Base-by-base conservation (phyloP, 2,888 invertebrate genomes). In the Anaspis maculata region DNA sequence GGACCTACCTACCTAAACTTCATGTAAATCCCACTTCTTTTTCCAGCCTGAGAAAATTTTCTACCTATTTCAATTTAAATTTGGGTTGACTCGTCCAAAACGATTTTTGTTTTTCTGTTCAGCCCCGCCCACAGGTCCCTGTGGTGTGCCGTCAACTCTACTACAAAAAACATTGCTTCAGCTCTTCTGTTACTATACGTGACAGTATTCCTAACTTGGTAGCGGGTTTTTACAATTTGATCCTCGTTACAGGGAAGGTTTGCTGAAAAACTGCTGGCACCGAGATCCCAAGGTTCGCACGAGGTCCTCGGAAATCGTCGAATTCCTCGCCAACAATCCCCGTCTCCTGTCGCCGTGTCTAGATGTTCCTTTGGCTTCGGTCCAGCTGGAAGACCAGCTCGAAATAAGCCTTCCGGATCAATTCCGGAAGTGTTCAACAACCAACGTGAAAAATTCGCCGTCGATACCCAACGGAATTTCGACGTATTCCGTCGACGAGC, bases 211-310 rank as follows among this genome's bases (percentile, higher is more conserved):
- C n/a, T n/a, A n/a, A n/a, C n/a, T n/a, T n/a, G n/a, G n/a, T n/a
- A n/a, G n/a, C n/a, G n/a, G n/a, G n/a, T n/a, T n/a, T n/a, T n/a
- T n/a, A n/a, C n/a, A n/a, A n/a, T n/a, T n/a, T n/a, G n/a, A n/a
- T n/a, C n/a, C n/a, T n/a, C n/a, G n/a, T n/a, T n/a, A n/a, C 71
- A 86, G 86, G 47, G 79, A 79, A 59, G 74, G 71, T 25, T 67
- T 91, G 33, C 75, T 92, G 50, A 76, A 76, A 52, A 77, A 81
- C 15, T 91, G 91, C 62, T 90, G 91, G 88, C 74, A 75, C 43
- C 70, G 69, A 38, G 80, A 83, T 32, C 67, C 76, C 15, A 72
- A 74, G 40, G 73, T 75, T 48, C 76, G 92, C 12, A 87, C 88
- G 3, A 71, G 76, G 2, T 84, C 89, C 1, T 73, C 77, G 0